Percentiles rank a stretch among this genome's conserved stretches.
phyloP scores from a whole-genome alignment of 2,797 vertebrate genomes.

The Tinamus major region DNA sequence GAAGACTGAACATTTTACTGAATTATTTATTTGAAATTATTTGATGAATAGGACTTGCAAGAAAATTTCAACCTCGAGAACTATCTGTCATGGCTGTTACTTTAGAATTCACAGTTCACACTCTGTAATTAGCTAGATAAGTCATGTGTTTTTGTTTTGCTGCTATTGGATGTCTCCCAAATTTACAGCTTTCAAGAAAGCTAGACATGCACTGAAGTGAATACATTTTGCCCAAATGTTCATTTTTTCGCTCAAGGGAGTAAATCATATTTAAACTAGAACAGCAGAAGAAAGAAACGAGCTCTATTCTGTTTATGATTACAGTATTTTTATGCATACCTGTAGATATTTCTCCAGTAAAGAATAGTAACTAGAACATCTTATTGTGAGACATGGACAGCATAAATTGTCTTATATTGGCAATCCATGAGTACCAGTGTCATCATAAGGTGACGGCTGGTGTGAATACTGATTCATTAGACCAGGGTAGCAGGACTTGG shows the following conservation, averaged over 20 bases:
- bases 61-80: neutral
- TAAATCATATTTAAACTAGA: neutral
- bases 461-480: accelerated
- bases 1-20: neutral
- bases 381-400: accelerated
- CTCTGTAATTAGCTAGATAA: conserved; percentile 32
- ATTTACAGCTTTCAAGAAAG: conserved; percentile 25
- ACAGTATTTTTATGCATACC: neutral
- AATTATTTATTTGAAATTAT: conserved; percentile 48
- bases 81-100: neutral
- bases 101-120: neutral
- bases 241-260: neutral
- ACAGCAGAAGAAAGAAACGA: neutral
- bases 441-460: neutral
- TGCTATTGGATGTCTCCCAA: neutral
- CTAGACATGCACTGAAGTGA: neutral
- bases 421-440: neutral
- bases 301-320: accelerated
- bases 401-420: neutral
- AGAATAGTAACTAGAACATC: neutral
- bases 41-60: neutral
- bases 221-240: neutral
- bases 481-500: neutral
- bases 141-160: neutral
- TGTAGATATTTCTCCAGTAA: neutral